Evolutionary conservation across 2,888 invertebrate species (phyloP), one percentile per base, ranked within the genome.

Genomic region (Zaprionus bogoriensis): DNA sequence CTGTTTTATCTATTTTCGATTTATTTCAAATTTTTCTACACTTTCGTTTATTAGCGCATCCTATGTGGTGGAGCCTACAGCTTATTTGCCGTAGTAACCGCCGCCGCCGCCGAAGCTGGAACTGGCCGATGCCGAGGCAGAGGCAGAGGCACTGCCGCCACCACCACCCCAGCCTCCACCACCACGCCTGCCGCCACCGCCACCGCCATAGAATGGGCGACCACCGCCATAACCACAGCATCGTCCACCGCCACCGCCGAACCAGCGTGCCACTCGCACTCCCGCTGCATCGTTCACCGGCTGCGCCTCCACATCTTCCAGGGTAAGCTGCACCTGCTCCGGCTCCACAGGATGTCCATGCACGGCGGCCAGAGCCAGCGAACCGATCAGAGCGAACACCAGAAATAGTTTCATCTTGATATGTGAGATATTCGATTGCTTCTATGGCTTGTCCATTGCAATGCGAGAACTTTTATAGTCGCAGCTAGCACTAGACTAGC

Each of bases 361-460:
- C 44, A 59, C 66, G 25, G 67, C 12, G 7, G 45, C 69, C 45
- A 82, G 2, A 12, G 59, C 73, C 50, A 73, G 46, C 14, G 66
- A 51, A 14, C 45, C 48, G 27, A 82, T 55, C 9, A 87, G 12
- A 4, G 63, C 47, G 9, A 63, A 9, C 17, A 73, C 9, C 25
- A 76, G n/a, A 22, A 72, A 67, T 54, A 72, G 78, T 58, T 87
- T 87, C 78, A 81, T 81, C 53, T 67, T 77, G 50, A 38, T 50
- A 36, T 36, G 9, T 36, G 4, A 14, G n/a, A 10, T 52, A 19
- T 50, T 20, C 23, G 51, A 50, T 47, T 65, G 67, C 38, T 72
- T 66, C 81, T 82, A 72, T 25, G 27, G 27, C 23, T 6, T 4
- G 3, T 17, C 36, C 6, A 48, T 12, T n/a, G 20, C 10, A 38